These are phyloP conservation scores for Sula dactylatra DNA, from an alignment of 2,113 vertebrate species.

Conservation along the genomic window DNA sequence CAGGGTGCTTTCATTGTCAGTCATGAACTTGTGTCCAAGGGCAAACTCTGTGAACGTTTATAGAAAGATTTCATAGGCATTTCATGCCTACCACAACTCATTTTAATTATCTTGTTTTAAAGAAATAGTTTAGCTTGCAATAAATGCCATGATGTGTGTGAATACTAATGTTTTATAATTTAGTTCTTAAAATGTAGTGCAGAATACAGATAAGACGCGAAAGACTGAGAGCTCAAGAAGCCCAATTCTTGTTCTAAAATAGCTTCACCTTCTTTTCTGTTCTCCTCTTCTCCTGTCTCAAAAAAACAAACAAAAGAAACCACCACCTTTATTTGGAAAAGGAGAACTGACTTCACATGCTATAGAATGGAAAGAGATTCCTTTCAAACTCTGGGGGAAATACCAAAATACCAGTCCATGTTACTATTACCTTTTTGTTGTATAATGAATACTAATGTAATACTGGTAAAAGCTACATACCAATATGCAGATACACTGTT, in stretches of 20 bases:
- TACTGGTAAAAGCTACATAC: background rate
- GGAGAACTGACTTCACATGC: background rate
- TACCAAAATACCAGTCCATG: background rate
- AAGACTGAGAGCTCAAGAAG: background rate
- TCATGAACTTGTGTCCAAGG: conserved; percentile 1
- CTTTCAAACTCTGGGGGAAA: background rate
- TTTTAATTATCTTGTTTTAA: conserved; percentile 52
- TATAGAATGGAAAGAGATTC: background rate
- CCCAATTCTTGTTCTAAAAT: background rate
- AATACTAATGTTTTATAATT: conserved; percentile 20
- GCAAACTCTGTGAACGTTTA: background rate
- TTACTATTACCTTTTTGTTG: background rate
- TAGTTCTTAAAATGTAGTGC: background rate
- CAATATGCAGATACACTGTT: background rate
- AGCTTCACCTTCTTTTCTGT: background rate
- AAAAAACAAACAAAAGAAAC: background rate
- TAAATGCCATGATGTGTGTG: background rate
- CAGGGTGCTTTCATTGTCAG: background rate
- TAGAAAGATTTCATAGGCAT: background rate
- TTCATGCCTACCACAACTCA: conserved; percentile 11
- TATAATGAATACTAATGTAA: rapidly evolving
- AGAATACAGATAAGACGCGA: background rate
- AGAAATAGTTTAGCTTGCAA: conserved; percentile 34
- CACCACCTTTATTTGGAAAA: background rate
- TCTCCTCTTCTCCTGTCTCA: background rate